phyloP scores from a whole-genome alignment of 2,888 invertebrate species.

The Calameuta idolon region DNA sequence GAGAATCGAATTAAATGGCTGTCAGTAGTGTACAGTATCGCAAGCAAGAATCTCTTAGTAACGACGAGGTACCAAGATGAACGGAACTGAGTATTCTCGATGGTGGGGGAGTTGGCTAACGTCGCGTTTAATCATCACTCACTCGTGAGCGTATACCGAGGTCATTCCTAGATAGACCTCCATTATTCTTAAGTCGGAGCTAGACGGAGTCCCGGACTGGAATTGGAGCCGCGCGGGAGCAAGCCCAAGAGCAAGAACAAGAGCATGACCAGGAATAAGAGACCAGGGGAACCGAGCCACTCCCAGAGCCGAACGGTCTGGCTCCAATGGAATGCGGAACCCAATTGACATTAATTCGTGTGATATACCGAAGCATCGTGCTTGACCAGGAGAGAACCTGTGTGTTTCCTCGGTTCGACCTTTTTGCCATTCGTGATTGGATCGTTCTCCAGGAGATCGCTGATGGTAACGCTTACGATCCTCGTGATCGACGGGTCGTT shows the following conservation, averaged over 20 bases:
- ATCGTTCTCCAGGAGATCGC: background rate
- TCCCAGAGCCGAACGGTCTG: constrained; percentile 8
- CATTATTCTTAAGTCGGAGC: constrained; percentile 38
- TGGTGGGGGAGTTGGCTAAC: background rate
- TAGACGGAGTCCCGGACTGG: constrained; percentile 18
- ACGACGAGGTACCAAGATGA: background rate
- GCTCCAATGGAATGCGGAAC: constrained; percentile 50
- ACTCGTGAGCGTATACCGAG: constrained; percentile 21
- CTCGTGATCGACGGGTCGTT: background rate
- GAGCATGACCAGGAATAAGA: background rate
- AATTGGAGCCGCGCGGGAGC: constrained; percentile 14
- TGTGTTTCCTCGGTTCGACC: constrained; percentile 8
- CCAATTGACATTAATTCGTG: constrained; percentile 53
- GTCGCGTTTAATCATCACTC: constrained; percentile 6
- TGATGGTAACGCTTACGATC: constrained; percentile 8
- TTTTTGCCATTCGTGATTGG: constrained; percentile 4
- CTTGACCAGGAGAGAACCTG: constrained; percentile 1
- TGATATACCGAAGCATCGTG: constrained; percentile 25
- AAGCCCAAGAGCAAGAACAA: constrained; percentile 7
- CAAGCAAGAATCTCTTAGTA: background rate
- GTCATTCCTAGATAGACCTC: constrained; percentile 40
- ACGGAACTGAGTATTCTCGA: no score
- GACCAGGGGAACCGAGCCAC: constrained; percentile 5
- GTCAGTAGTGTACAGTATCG: background rate
- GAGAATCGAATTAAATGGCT: no score